Evolutionary conservation across 2,113 vertebrate genomes (phyloP), one percentile per base, ranked within the genome.

Genomic region (Rhinoderma darwinii): DNA sequence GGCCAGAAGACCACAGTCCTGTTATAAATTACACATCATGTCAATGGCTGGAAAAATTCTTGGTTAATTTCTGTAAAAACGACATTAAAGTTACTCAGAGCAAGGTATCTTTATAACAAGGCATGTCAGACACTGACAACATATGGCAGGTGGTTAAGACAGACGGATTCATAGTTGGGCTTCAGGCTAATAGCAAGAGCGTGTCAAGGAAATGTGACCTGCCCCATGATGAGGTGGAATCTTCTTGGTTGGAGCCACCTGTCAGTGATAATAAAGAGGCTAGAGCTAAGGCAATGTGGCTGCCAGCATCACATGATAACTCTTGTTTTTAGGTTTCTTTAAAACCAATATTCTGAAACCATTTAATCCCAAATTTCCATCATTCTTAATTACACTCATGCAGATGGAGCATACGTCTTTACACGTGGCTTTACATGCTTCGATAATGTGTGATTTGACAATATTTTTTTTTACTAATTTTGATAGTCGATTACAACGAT

Each of bases 101-200:
- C 39, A 39, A 41, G 7, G 32, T 18, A 2, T 25, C 61, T 66
- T 32, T 9, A 8, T 37, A 35, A 41, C 2, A 32, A 63, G 18
- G n/a, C 1, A 59, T 80, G 39, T 39, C 17, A 59, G 50, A 20
- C 10, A 30, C 25, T 20, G 35, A 18, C 37, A 25, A 32, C 56
- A 47, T 39, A n/a, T 82, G 59, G 18, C 56, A 82, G 80, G 59
- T 82, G 80, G 56, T 47, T 8, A 22, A 5, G 80, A 37, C 80
- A 82, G 80, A 82, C 39, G 59, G 59, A 18, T 25, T 39, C 54
- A 32, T 82, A n/a, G 56, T 82, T 82, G 59, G 80, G 39, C 15
- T 66, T 68, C 80, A 44, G 39, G 17, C 17, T 82, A 18, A 27
- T 47, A 18, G 43, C 61, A 43, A 47, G 80, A 82, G 8, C 76